phyloP scores from a whole-genome alignment of 2,888 invertebrate species.

The Drosophila sordidula region DNA sequence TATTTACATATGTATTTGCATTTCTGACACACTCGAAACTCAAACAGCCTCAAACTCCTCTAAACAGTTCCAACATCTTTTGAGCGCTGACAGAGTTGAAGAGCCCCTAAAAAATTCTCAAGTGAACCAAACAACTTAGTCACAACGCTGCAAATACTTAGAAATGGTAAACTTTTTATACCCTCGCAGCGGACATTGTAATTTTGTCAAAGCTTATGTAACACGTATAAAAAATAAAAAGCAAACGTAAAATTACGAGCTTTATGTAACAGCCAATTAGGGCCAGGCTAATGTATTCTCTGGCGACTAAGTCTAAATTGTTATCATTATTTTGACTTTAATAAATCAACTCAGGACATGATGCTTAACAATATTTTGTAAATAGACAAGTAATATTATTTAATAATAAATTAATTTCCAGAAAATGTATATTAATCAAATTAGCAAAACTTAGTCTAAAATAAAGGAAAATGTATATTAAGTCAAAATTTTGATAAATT shows the following conservation, averaged over 20 bases:
- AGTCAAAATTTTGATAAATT: too few species aligned
- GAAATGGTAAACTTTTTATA: background rate
- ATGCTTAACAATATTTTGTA: too few species aligned
- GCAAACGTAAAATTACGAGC: too few species aligned
- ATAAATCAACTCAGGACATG: background rate
- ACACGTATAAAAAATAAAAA: background rate
- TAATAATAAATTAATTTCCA: too few species aligned
- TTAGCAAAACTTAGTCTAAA: too few species aligned
- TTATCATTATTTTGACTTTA: background rate
- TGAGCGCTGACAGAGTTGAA: background rate
- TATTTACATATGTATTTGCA: slow-evolving; percentile 38
- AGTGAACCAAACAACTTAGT: slow-evolving; percentile 6
- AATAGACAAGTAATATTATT: too few species aligned
- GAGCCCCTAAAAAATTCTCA: background rate
- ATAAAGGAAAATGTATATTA: too few species aligned
- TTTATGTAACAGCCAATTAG: too few species aligned
- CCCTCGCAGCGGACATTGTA: background rate
- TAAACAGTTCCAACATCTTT: slow-evolving; percentile 7
- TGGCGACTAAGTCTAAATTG: background rate
- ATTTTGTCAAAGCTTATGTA: background rate
- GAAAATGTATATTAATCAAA: too few species aligned
- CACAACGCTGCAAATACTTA: background rate
- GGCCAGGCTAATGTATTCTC: too few species aligned
- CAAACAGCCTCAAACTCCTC: slow-evolving; percentile 19
- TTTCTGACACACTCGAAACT: slow-evolving; percentile 33